Evolutionary conservation across 2,113 vertebrate species (phyloP), one percentile per base, ranked within the genome.

Genomic region (Sphaerodactylus townsendi): DNA sequence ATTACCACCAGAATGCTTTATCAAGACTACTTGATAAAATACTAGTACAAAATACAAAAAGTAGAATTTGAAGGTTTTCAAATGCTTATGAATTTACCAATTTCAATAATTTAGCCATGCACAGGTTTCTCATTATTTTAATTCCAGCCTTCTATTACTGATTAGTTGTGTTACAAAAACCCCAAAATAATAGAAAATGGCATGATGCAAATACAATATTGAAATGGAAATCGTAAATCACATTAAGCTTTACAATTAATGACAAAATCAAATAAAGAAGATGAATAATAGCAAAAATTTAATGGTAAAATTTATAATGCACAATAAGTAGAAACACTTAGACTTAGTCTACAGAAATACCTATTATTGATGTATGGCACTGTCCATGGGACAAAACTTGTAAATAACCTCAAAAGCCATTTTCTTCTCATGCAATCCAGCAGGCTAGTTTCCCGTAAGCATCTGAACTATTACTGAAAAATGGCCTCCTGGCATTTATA

Each of bases 401-500:
- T 96, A 96, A 96, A 97, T 97, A 96, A 96, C 94, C 94, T 96
- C 93, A 94, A 91, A 93, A 95, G 93, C 94, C 94, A 97, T 96
- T 96, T 96, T 97, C 91, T 93, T 48, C 62, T 77, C 95, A 86
- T 87, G 93, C 96, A 93, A 94, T 94, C 93, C 91, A 94, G 94
- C 94, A 94, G 91, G 85, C 94, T 86, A 73, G 94, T 90, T 97
- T 97, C 96, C 96, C 95, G 96, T 96, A 97, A 97, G 95, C 95
- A 91, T 94, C 91, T 91, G 91, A 96, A 96, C 94, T 96, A 95
- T 97, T 97, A 96, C 96, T 96, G 96, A 96, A 96, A 97, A 96
- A 96, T 87, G 96, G 95, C 93, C 94, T 95, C 96, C 94, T 96
- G 96, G 94, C 96, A 96, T 96, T 97, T 96, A 95, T 92, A 96